phyloP scores from a whole-genome alignment of 2,888 invertebrate genomes.

The Lasius platythorax region DNA sequence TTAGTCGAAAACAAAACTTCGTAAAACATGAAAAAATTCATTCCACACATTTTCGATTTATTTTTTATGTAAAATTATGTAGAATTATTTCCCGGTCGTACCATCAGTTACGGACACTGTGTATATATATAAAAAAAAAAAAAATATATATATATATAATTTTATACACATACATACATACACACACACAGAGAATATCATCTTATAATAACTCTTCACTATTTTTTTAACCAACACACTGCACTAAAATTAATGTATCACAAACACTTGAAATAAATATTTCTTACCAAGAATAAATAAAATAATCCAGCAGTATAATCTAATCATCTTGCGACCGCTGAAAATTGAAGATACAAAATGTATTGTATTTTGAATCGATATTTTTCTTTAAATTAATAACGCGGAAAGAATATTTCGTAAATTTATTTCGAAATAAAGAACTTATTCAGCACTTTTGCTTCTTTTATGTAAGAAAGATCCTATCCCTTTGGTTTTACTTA shows the following conservation, averaged over 20 bases:
- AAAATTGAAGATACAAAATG: not conserved
- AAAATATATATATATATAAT: not conserved
- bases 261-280: slow-evolving; percentile 26
- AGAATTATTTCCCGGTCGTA: too few species aligned
- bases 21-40: too few species aligned
- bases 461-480: slow-evolving; percentile 39
- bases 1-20: too few species aligned
- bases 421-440: not conserved
- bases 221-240: not conserved
- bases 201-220: not conserved
- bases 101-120: not conserved
- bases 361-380: not conserved
- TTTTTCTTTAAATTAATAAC: not conserved
- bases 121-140: not conserved
- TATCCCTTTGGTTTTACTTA: slow-evolving; percentile 58
- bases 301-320: slow-evolving; percentile 38
- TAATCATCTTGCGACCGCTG: slow-evolving; percentile 31
- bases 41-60: too few species aligned
- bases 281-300: slow-evolving; percentile 55
- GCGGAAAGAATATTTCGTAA: not conserved
- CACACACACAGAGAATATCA: not conserved
- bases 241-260: slow-evolving; percentile 1
- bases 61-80: too few species aligned
- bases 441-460: not conserved
- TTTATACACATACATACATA: not conserved